Evolutionary conservation across 2,888 invertebrate genomes (phyloP), one percentile per base, ranked within the genome.

Genomic region (Aleiodes leptofemur): DNA sequence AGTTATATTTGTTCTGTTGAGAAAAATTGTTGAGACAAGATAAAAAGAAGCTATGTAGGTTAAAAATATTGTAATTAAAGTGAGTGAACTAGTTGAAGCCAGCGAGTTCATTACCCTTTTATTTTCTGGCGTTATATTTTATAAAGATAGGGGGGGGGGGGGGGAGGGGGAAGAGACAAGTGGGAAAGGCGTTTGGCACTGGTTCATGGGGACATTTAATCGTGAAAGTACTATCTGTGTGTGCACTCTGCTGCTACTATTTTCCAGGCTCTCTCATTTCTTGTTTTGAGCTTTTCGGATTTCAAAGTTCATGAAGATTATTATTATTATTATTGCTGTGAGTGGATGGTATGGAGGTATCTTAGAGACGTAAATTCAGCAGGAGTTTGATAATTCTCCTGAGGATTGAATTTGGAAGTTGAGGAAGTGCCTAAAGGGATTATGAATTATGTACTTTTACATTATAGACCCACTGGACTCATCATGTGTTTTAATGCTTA

Each of bases 101-200:
- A 61, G 43, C 38, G 38, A 61, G 61, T 61, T 61, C 61, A 61
- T 57, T 38, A n/a, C 38, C 43, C 16, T 8, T 43, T 14, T 38
- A 34, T 23, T 61, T 38, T 61, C 38, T 38, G n/a, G 61, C 43
- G 43, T 61, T 61, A 43, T 61, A 61, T 61, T 38, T 61, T 61
- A 61, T 61, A 38, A 43, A 61, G 61, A 61, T 61, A 61, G 43
- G 43, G 43, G 43, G 8, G 43, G 43, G 8, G 43, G 43, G 8
- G 43, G 43, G 8, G n/a, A 61, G 43, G 43, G 43, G 43, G 8
- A 11, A 59, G 16, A 16, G n/a, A 38, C 61, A 61, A 14, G 14
- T 38, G 38, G 61, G 38, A 61, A 2, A 61, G 38, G 11, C 61
- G 61, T 61, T 61, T 61, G 61, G 61, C 61, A 61, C 61, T 61